Percentiles rank a stretch among this genome's conserved stretches.
phyloP scores from a whole-genome alignment of 2,888 invertebrate species.

The Trachelus troglodyta region DNA sequence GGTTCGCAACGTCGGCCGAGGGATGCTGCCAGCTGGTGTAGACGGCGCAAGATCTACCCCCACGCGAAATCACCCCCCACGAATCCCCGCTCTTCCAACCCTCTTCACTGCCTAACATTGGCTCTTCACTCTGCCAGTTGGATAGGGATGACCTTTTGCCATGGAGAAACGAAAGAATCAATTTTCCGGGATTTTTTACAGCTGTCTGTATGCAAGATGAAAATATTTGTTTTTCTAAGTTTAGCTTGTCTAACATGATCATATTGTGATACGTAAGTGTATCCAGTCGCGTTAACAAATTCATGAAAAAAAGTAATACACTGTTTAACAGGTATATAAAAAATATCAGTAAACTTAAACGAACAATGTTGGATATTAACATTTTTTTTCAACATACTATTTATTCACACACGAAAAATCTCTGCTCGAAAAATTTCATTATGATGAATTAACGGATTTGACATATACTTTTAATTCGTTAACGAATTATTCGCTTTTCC shows the following conservation, averaged over 20 bases:
- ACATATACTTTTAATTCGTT: not conserved
- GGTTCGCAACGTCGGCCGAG: conserved; percentile 39
- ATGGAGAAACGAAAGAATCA: not conserved
- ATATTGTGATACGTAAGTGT: not conserved
- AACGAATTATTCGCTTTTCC: not conserved
- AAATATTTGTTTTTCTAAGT: not conserved
- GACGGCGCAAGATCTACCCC: conserved; percentile 63
- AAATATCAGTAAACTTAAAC: not conserved
- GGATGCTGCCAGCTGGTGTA: conserved; percentile 61
- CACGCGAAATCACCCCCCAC: conserved; percentile 35
- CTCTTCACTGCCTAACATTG: not conserved
- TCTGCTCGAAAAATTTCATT: not conserved
- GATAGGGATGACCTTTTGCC: not conserved
- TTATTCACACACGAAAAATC: too few species aligned
- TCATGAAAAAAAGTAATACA: too few species aligned
- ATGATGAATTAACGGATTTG: not conserved
- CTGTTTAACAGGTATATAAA: not conserved
- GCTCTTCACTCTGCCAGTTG: not conserved
- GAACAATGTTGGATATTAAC: not conserved
- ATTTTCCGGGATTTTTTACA: not conserved
- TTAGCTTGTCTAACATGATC: not conserved
- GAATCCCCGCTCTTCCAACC: conserved; percentile 21
- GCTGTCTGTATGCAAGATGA: not conserved
- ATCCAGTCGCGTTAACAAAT: not conserved
- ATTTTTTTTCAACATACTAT: not conserved